Evolutionary conservation across 2,888 invertebrate species (phyloP).

Genomic region (Ornithoptera alexandrae): DNA sequence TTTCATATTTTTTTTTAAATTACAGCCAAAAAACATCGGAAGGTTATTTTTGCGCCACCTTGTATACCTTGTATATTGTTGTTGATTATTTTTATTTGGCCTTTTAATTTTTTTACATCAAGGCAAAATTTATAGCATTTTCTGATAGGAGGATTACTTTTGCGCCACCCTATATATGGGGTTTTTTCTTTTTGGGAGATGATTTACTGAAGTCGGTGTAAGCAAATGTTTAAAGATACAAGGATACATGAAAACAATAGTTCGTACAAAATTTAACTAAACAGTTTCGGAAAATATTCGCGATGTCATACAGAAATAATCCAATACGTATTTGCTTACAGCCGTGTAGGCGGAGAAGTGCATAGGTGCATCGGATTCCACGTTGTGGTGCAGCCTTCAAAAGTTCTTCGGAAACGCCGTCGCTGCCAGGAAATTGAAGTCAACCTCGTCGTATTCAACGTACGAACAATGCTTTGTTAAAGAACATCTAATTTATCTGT

Average conservation of each 20-base stretch:
- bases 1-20: no score
- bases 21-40: no score
- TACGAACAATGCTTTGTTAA: conserved; percentile 75
- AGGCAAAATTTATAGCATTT: no score
- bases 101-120: no score
- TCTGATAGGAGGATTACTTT: no score
- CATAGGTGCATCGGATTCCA: conserved; percentile 69
- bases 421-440: conserved; percentile 77
- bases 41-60: no score
- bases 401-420: conserved; percentile 67
- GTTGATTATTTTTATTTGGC: no score
- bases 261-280: neutral
- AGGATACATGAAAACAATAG: neutral
- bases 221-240: neutral
- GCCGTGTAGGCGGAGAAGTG: conserved; percentile 58
- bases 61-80: no score
- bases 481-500: conserved; percentile 77
- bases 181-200: no score
- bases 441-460: conserved; percentile 60
- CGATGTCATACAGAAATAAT: conserved; percentile 50
- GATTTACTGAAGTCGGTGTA: no score
- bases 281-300: conserved; percentile 6
- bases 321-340: conserved; percentile 57
- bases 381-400: conserved; percentile 63
- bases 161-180: no score